Evolutionary conservation across 2,797 vertebrate species (phyloP).

Genomic region (Tragelaphus oryx): DNA sequence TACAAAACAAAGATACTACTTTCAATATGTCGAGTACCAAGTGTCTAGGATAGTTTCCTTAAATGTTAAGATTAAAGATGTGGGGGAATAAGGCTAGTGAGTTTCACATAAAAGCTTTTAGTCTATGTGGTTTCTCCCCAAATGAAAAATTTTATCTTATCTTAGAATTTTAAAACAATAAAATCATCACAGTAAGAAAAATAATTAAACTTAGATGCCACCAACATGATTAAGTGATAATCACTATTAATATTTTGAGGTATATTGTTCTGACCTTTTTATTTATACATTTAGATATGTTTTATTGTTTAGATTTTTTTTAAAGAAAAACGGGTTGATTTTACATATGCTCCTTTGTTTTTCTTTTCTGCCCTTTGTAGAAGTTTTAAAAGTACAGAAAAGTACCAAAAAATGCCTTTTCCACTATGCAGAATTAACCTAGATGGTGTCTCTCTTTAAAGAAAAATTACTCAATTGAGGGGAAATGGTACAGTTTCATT

Average conservation of each 20-base stretch:
- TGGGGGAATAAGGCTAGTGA: neutral
- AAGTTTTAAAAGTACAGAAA: slow-evolving; percentile 16
- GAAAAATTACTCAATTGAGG: neutral
- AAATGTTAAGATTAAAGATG: neutral
- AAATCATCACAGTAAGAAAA: neutral
- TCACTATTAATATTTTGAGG: neutral
- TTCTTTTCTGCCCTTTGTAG: neutral
- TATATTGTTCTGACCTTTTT: neutral
- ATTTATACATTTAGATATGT: neutral
- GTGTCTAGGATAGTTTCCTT: neutral
- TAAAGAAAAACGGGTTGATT: neutral
- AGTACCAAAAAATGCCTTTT: neutral
- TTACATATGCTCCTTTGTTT: slow-evolving; percentile 2
- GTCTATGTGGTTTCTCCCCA: neutral
- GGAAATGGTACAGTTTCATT: neutral
- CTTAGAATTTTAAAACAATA: neutral
- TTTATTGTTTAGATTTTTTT: neutral
- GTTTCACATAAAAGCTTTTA: neutral
- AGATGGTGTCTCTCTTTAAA: neutral
- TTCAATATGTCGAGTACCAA: neutral
- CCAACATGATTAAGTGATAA: neutral
- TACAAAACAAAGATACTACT: neutral
- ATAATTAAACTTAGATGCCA: neutral
- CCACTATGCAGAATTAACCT: neutral
- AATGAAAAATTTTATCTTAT: neutral